Base-by-base conservation (phyloP, 2,113 vertebrate species). In the Ardeotis arabs region DNA sequence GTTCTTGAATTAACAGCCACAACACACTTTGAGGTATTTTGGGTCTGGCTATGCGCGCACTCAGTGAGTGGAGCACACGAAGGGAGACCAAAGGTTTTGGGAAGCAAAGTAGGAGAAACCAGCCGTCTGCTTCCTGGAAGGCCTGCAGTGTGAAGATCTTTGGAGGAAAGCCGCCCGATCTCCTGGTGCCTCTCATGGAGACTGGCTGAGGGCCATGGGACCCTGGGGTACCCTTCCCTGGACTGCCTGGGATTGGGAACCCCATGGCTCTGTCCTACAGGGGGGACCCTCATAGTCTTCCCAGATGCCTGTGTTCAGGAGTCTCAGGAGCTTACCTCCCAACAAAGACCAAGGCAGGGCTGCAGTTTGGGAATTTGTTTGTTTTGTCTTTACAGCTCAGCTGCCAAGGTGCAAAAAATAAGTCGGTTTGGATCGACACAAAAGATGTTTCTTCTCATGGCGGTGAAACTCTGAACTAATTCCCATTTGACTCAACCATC, bases 171-270 rank as follows among this genome's bases (percentile, higher is more conserved):
- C 45, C 78, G 41, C 13, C 25, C 83, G 18, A 27, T 62, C 28
- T 84, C 41, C 49, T 75, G 18, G 72, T 73, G 58, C 64, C 14
- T 63, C 22, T 35, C 21, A 22, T 1, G 6, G 59, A 69, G 33
- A 11, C 45, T 73, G 73, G 31, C 49, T 4, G 21, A 52, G 69
- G 82, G 69, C 70, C 25, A 4, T 1, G 41, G 77, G 37, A 24
- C n/a, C 56, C n/a, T 60, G 67, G 60, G 16, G 7, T 16, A 64
- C 7, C 53, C 20, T 81, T 13, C 31, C 37, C 52, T 27, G 31
- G 8, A 8, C 22, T 75, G 35, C 27, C 52, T 0, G 1, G 47
- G 6, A 2, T 10, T 60, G 52, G 62, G 14, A 78, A 19, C 47
- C 59, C 66, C 37, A 10, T 28, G 21, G 18, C 29, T 87, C 14